Evolutionary conservation across 2,113 vertebrate species (phyloP), one percentile per base, ranked within the genome.

Genomic region (Forbesichthys agassizii): DNA sequence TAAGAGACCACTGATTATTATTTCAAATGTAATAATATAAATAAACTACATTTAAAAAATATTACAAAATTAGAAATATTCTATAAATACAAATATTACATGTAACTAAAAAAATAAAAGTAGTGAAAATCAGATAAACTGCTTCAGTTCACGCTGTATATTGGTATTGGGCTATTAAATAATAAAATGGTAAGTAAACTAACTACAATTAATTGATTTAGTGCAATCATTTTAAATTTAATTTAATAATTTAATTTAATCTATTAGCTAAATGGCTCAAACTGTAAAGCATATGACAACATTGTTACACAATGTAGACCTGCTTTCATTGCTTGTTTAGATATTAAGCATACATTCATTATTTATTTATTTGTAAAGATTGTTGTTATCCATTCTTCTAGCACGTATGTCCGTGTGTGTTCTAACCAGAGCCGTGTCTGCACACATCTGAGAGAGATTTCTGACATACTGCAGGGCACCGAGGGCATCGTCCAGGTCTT

Each of bases 401-500:
- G 55, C 51, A 20, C 67, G 20, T 16, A 3, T 59, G 36, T 60
- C 0, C 27, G 12, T 46, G 33, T 33, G 56, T 61, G 58, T 52
- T 48, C 48, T 69, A 83, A 97, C 95, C 95, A 95, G 93, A 48
- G 91, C 88, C 4, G 94, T 94, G 59, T 91, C 81, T 0, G 79
- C 86, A 0, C 86, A 90, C 20, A 94, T 90, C 51, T 72, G 82
- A 58, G 82, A 92, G 49, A 93, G 60, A 14, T 92, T 89, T 63
- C 94, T 81, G 61, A 84, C 56, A 71, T 84, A 93, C 49, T 93
- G 91, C 64, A 96, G 71, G 0, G 68, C 88, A 66, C 77, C 70
- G 0, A 94, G 81, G 1, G 91, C 90, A 8, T 59, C 82, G 0
- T 95, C 92, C 77, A 96, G 64, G 0, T 78, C 80, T 3, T 82